Evolutionary conservation across 1,140 invertebrate genomes (phyloP).

Genomic region (Aphelenchoides avenae): DNA sequence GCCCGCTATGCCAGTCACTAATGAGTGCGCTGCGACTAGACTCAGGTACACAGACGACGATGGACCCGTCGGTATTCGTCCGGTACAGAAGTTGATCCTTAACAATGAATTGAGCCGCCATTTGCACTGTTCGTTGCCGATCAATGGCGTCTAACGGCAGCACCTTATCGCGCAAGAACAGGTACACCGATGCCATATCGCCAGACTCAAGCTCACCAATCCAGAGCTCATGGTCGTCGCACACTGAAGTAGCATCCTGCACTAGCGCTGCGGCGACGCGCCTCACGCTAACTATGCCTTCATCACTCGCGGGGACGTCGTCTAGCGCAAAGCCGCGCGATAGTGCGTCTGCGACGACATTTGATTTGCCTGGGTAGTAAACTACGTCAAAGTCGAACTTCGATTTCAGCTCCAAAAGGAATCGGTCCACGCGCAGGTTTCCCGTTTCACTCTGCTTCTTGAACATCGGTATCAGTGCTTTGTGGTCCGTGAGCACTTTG

Average conservation of each 20-base stretch:
- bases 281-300: background rate
- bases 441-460: slow-evolving; percentile 4
- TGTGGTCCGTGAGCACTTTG: slow-evolving; percentile 24
- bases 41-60: slow-evolving; percentile 1
- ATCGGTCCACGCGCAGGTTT: slow-evolving; percentile 10
- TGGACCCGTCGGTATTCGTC: background rate
- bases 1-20: background rate
- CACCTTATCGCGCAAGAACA: slow-evolving; percentile 1
- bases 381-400: slow-evolving; percentile 1
- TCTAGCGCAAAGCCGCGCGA: background rate
- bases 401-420: slow-evolving; percentile 9
- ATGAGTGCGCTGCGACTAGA: slow-evolving; percentile 6
- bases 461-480: slow-evolving; percentile 9
- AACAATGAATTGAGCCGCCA: background rate
- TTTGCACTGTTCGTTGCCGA: background rate
- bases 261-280: background rate
- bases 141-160: background rate
- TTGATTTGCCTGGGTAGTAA: slow-evolving; percentile 15
- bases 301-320: background rate
- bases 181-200: slow-evolving; percentile 1
- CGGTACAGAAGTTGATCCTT: slow-evolving; percentile 3
- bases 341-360: slow-evolving; percentile 17
- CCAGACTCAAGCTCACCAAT: background rate
- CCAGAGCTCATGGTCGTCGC: no score
- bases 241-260: background rate